phyloP scores from a whole-genome alignment of 2,113 vertebrate genomes.

The Larimichthys polyactis region DNA sequence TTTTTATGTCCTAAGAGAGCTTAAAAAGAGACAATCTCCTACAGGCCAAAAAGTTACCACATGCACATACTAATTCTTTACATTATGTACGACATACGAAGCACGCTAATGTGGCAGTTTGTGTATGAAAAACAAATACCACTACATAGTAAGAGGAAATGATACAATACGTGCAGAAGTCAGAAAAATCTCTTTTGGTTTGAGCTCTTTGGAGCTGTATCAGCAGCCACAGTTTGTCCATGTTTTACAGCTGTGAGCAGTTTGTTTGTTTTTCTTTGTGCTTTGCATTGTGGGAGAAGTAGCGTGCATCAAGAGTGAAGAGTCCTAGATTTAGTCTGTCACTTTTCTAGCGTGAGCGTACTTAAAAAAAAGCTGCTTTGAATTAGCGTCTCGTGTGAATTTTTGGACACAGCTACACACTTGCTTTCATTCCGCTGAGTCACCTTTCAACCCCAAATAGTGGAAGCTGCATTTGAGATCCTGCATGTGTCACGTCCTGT shows the following conservation, averaged over 20 bases:
- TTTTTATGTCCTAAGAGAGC: neutral
- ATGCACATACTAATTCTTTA: neutral
- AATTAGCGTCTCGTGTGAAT: neutral
- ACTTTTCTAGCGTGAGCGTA: neutral
- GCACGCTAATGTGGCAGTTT: neutral
- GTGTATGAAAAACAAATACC: neutral
- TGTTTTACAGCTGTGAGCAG: neutral
- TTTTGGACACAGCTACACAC: neutral
- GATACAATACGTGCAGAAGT: neutral
- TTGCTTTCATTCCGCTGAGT: neutral
- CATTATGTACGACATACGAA: neutral
- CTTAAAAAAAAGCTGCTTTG: neutral
- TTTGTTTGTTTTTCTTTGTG: neutral
- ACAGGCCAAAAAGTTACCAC: neutral
- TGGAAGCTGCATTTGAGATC: constrained; percentile 10
- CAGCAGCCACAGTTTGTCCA: neutral
- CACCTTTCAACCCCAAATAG: constrained; percentile 8
- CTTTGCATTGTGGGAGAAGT: neutral
- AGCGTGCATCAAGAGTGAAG: neutral
- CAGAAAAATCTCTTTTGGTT: neutral
- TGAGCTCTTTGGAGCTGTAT: neutral
- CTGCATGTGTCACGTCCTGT: constrained; percentile 23
- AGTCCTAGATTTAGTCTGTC: neutral
- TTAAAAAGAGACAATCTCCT: too few species aligned
- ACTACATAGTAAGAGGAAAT: neutral